Percentiles rank a stretch among this genome's conserved stretches.
Evolutionary conservation across 2,797 vertebrate species (phyloP).

Genomic region (Carcharodon carcharias): DNA sequence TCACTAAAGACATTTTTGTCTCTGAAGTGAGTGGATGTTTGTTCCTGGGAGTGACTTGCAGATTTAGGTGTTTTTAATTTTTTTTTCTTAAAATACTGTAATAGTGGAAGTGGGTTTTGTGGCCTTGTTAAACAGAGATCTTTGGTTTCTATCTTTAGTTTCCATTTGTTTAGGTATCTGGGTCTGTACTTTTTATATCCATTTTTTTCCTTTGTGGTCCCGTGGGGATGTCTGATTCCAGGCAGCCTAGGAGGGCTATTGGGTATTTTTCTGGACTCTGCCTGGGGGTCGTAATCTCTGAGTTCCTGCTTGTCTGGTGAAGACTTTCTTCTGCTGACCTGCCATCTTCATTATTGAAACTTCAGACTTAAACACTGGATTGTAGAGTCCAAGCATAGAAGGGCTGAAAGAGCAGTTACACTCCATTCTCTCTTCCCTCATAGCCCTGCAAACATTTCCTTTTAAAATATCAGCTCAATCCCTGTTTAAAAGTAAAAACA

Average conservation of each 20-base stretch:
- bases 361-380: not conserved
- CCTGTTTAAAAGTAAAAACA: not conserved
- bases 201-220: not conserved
- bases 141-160: not conserved
- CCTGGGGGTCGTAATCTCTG: not conserved
- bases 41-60: not conserved
- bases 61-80: not conserved
- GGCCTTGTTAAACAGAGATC: not conserved
- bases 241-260: not conserved
- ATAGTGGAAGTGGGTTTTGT: constrained; percentile 22
- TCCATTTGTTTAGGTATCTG: not conserved
- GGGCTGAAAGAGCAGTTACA: not conserved
- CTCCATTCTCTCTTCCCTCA: not conserved
- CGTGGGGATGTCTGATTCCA: not conserved
- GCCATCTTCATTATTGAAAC: not conserved
- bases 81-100: not conserved
- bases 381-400: not conserved
- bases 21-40: not conserved
- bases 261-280: not conserved
- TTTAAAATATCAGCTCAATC: not conserved
- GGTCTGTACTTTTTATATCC: not conserved
- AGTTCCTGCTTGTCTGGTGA: not conserved
- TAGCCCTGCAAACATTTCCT: not conserved
- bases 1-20: not conserved
- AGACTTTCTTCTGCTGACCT: not conserved